These are phyloP conservation scores for Encarsia formosa DNA, from an alignment of 2,888 invertebrate species.

Conservation along the genomic window DNA sequence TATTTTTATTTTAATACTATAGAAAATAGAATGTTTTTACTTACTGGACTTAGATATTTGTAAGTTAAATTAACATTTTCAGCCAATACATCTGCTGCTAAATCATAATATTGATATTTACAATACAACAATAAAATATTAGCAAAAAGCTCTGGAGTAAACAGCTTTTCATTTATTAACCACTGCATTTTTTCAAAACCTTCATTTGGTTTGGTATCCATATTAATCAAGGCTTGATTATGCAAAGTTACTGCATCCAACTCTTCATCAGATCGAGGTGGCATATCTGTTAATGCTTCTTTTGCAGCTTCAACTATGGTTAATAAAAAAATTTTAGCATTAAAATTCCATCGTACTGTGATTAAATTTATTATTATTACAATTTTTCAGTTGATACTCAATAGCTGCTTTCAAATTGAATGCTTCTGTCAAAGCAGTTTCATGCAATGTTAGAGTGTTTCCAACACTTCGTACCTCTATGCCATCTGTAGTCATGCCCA, in stretches of 20 bases:
- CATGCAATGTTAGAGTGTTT: slow-evolving; percentile 87
- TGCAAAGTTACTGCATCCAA: slow-evolving; percentile 96
- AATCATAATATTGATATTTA: slow-evolving; percentile 94
- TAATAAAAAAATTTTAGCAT: slow-evolving; percentile 11
- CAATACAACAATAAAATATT: slow-evolving; percentile 92
- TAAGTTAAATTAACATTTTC: slow-evolving; percentile 96
- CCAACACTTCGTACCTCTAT: slow-evolving; percentile 93
- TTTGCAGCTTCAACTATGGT: slow-evolving; percentile 71
- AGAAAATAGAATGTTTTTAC: too few species aligned
- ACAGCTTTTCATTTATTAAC: slow-evolving; percentile 90
- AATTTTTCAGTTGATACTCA: slow-evolving; percentile 88
- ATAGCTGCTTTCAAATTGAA: slow-evolving; percentile 98
- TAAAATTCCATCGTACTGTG: background rate
- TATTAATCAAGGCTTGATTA: slow-evolving; percentile 90
- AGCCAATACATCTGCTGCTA: slow-evolving; percentile 96
- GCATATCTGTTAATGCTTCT: slow-evolving; percentile 85
- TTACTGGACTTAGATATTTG: slow-evolving; percentile 84
- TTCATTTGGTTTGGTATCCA: slow-evolving; percentile 82
- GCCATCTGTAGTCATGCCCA: slow-evolving; percentile 94
- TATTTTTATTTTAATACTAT: too few species aligned
- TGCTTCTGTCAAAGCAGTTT: slow-evolving; percentile 95
- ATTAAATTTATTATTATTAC: slow-evolving; percentile 46
- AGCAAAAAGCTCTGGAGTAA: slow-evolving; percentile 96
- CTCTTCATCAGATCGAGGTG: slow-evolving; percentile 93
- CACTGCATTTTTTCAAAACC: slow-evolving; percentile 94